Percentiles rank a stretch among this genome's conserved stretches.
Conservation (phyloP, 1,140 invertebrate genomes). For the Chlorops oryzae region DNA sequence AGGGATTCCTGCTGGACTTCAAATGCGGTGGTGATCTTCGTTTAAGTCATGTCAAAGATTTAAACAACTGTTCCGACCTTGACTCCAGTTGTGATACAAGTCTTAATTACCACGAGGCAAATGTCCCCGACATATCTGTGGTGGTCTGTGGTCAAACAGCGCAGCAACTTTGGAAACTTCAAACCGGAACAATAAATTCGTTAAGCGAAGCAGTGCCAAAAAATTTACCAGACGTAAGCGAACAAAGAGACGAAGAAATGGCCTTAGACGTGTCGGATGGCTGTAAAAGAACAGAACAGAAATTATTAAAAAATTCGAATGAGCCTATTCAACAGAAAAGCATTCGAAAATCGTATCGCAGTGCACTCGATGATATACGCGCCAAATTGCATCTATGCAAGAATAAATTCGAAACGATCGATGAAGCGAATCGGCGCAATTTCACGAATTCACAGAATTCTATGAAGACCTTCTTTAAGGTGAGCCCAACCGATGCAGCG, state of each 20-base stretch:
- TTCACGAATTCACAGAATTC: slow-evolving; percentile 35
- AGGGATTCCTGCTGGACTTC: slow-evolving; percentile 41
- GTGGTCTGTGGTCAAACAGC: too few relatives aligned
- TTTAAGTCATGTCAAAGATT: slow-evolving; percentile 38
- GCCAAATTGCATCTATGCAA: slow-evolving; percentile 36
- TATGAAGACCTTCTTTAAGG: slow-evolving; percentile 41
- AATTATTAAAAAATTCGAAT: neutral
- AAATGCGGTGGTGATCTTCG: slow-evolving; percentile 33
- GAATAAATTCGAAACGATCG: slow-evolving; percentile 39
- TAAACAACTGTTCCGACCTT: slow-evolving; percentile 45
- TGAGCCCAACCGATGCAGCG: slow-evolving; percentile 6
- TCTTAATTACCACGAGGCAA: slow-evolving; percentile 40
- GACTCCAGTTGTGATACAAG: slow-evolving; percentile 46
- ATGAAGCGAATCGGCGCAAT: slow-evolving; percentile 35
- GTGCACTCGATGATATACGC: slow-evolving; percentile 37
- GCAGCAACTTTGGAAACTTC: too few relatives aligned
- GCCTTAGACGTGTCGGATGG: too few relatives aligned
- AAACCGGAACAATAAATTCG: too few relatives aligned
- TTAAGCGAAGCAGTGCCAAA: too few relatives aligned
- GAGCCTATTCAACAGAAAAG: neutral
- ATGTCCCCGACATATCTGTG: too few relatives aligned
- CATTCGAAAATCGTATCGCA: slow-evolving; percentile 16
- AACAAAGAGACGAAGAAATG: too few relatives aligned
- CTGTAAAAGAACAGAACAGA: too few relatives aligned
- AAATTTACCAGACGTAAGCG: too few relatives aligned